Evolutionary conservation across 2,888 invertebrate species (phyloP), one percentile per base, ranked within the genome.

Genomic region (Sphaeridia pumilis): DNA sequence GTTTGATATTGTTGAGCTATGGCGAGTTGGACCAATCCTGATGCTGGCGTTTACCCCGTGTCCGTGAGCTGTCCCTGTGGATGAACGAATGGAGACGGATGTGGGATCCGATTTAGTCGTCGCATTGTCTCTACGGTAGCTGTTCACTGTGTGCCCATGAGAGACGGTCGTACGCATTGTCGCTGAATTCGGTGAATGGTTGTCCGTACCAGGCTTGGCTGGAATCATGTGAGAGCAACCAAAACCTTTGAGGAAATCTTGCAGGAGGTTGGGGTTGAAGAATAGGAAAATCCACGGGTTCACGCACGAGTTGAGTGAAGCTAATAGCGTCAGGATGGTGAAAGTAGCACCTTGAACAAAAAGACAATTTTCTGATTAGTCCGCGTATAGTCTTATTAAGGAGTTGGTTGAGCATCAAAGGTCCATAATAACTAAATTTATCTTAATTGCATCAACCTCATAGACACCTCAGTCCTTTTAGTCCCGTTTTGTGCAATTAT

Each of bases 301-400:
- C 31, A 80, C 80, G 67, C 81, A 83, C 63, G 82, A 83, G 67
- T 84, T 84, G 46, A 84, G 72, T 61, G 80, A 81, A 58, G 78
- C 82, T 58, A 83, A 70, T 34, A 83, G 74, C 52, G 77, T 76
- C 61, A 77, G 71, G 66, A 77, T 77, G 52, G 75, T 75, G 66
- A 78, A 78, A 17, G 75, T 71, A 41, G 77, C 72, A 50, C 79
- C 80, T 73, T 66, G 42, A 64, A 64, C 27, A 42, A 51, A 20
- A 36, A 38, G 14, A 51, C 14, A n/a, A n/a, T n/a, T n/a, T n/a
- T n/a, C n/a, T n/a, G n/a, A n/a, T n/a, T n/a, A n/a, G n/a, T n/a
- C n/a, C n/a, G n/a, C n/a, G n/a, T n/a, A n/a, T n/a, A n/a, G n/a
- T n/a, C n/a, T n/a, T n/a, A n/a, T n/a, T n/a, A n/a, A n/a, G n/a